Evolutionary conservation across 2,888 invertebrate genomes (phyloP).

Genomic region (Tholera decimalis): DNA sequence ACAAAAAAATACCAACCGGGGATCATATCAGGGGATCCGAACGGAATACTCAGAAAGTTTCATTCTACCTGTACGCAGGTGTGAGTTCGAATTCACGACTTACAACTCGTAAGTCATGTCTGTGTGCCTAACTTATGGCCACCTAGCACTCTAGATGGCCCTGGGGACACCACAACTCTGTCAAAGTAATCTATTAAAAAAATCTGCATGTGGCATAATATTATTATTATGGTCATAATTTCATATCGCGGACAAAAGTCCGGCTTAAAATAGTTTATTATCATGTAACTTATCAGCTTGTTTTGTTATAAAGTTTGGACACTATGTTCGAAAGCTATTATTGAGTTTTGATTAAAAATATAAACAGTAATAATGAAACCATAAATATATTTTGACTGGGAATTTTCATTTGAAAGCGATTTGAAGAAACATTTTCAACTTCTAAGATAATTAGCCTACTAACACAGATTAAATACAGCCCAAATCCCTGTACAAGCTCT

Average conservation of each 20-base stretch:
- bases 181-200: background rate
- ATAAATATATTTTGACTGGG: background rate
- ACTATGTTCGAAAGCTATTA: background rate
- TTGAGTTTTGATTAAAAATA: background rate
- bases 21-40: no score
- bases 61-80: no score
- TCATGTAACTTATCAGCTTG: constrained; percentile 1
- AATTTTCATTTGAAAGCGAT: no score
- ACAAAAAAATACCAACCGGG: no score
- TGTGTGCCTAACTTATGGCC: no score
- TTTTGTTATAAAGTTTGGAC: background rate
- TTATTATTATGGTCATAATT: background rate
- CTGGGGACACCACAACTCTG: no score
- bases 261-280: constrained; percentile 16
- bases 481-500: background rate
- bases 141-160: no score
- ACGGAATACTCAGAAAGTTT: no score
- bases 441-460: background rate
- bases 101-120: no score
- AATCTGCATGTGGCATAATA: background rate
- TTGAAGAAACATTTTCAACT: background rate
- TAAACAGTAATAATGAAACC: background rate
- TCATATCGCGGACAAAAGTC: constrained; percentile 10
- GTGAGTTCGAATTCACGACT: no score
- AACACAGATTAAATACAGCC: background rate